Base-by-base conservation (phyloP, 2,113 vertebrate genomes). In the Hemiprocne comata region DNA sequence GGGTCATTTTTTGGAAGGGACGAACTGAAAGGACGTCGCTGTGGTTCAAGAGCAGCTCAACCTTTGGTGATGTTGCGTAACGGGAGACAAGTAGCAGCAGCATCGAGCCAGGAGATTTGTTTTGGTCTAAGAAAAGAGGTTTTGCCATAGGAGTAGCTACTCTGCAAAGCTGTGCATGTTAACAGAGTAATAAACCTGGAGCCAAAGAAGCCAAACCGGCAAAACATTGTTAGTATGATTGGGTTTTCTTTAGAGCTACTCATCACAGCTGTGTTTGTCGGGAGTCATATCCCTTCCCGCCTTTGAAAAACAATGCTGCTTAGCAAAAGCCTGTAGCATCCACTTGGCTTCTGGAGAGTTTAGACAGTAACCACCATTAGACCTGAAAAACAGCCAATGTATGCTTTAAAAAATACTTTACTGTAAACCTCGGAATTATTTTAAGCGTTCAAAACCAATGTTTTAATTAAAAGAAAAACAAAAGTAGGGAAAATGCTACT, bases 381-480 rank as follows among this genome's bases (percentile, higher is more conserved):
- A 53, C 24, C 26, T 95, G 74, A 91, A 81, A 62, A 38, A n/a
- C 21, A 89, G 89, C 91, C 82, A 88, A 6, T 40, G 31, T 2
- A 1, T 13, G 34, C 73, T 89, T 82, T 78, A 29, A 76, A 87
- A 91, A 72, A 51, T 46, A 62, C 31, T 57, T 65, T 11, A 53
- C n/a, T 85, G 24, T 62, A 75, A 82, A 50, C 64, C 74, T 87
- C 73, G 24, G 87, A 76, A 87, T 75, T 73, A 65, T 70, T 92
- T 69, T 73, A 87, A 87, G 69, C 70, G 23, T 78, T 95, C 72
- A 58, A 23, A 83, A 90, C 58, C 28, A 90, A 42, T 10, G 12
- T 83, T 91, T 92, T 90, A 86, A 94, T 90, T 87, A 29, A 38
- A 73, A 89, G 29, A 7, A 25, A 46, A n/a, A 74, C n/a, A 34